Base-by-base conservation (phyloP, 1,140 invertebrate genomes). In the Xylocopa sonorina region DNA sequence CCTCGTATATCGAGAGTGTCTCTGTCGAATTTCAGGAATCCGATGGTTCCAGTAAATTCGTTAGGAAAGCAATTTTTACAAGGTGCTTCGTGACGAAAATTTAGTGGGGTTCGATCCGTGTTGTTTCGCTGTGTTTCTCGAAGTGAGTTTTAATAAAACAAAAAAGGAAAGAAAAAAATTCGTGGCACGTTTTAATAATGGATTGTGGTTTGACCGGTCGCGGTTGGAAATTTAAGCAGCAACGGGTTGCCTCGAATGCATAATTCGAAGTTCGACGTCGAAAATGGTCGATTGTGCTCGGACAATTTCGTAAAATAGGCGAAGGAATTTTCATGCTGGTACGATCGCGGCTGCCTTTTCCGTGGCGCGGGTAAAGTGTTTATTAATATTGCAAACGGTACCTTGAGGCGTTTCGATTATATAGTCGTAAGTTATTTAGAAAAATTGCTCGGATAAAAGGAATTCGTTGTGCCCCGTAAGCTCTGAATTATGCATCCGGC, bases 371-470 rank as follows among this genome's bases (percentile, higher is more conserved):
- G 18, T 12, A 2, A 66, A 66, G n/a, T 27, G 27, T 66, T 32
- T 21, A 38, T 66, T 32, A 63, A 66, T 66, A 66, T 66, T 32
- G 41, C 63, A 48, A 66, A 18, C 24, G 0, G 10, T 46, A 48
- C 12, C 63, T 32, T 2, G 63, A 48, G 43, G 63, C 63, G 27
- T 43, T 66, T 66, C 63, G 63, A 66, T 66, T 48, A n/a, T n/a
- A n/a, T n/a, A 32, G 18, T n/a, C 41, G 27, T 18, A 32, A 60
- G 16, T 66, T 66, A 48, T 48, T 32, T 46, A 32, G 43, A 66
- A 66, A 48, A 48, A 66, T 66, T 7, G 14, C 7, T 32, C 2
- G 10, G 32, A 9, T 27, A 48, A 66, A 66, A 48, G 5, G 32
- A n/a, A 18, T 24, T 16, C 12, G 34, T 24, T 12, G 34, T 41